Evolutionary conservation across 2,888 invertebrate species (phyloP).

Genomic region (Petrophora chlorosata): DNA sequence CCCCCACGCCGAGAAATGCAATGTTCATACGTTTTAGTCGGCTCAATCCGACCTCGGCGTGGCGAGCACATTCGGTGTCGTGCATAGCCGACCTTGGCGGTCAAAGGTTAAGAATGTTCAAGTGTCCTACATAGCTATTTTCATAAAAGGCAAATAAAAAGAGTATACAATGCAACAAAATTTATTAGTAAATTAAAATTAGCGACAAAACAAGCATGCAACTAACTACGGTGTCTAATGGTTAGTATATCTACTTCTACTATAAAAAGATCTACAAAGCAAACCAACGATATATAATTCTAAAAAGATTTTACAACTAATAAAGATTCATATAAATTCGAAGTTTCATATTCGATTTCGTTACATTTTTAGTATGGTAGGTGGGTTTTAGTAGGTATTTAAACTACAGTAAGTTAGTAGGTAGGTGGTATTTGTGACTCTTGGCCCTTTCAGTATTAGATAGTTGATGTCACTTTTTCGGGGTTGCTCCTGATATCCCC

Average conservation of each 20-base stretch:
- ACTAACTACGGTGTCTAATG: background rate
- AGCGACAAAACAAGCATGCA: slow-evolving; percentile 11
- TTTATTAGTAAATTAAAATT: slow-evolving; percentile 14
- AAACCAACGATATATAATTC: too few relatives aligned
- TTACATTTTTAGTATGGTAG: background rate
- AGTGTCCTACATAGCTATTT: background rate
- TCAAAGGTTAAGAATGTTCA: background rate
- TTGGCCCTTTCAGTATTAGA: too few relatives aligned
- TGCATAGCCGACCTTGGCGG: too few relatives aligned
- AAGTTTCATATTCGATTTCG: slow-evolving; percentile 14
- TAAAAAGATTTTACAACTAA: background rate
- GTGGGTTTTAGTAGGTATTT: too few relatives aligned
- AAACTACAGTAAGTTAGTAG: too few relatives aligned
- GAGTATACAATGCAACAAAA: slow-evolving; percentile 7
- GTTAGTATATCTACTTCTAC: slow-evolving; percentile 1
- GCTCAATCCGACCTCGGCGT: too few relatives aligned
- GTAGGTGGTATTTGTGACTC: too few relatives aligned
- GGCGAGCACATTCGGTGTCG: too few relatives aligned
- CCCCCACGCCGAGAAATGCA: too few relatives aligned
- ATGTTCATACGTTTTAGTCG: too few relatives aligned
- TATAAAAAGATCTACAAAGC: slow-evolving; percentile 10
- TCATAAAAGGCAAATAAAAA: background rate
- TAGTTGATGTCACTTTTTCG: too few relatives aligned
- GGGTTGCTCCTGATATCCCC: too few relatives aligned
- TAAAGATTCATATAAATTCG: slow-evolving; percentile 9